phyloP scores from a whole-genome alignment of 92 coral and sea anemone genomes.

The Phenganax marumi region DNA sequence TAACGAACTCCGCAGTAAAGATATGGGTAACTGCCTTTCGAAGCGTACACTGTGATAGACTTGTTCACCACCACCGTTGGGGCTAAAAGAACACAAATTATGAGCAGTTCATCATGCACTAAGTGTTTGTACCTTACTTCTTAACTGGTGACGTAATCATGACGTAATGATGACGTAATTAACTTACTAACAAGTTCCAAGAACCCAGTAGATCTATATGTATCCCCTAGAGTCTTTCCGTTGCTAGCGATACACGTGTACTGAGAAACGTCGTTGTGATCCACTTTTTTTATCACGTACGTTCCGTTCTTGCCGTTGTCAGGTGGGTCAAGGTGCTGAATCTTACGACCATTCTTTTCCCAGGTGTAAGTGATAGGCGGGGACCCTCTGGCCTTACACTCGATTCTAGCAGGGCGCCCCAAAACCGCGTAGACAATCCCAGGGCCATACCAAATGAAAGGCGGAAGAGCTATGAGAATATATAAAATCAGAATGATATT shows the following conservation, averaged over 20 bases:
- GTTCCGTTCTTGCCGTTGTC: constrained; percentile 42
- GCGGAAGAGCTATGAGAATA: constrained; percentile 6
- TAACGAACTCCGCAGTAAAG: constrained; percentile 70
- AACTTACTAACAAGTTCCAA: constrained; percentile 41
- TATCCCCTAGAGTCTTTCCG: constrained; percentile 4
- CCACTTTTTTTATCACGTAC: constrained; percentile 6
- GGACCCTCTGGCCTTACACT: constrained; percentile 34
- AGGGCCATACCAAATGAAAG: constrained; percentile 26
- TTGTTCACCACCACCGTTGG: constrained; percentile 29
- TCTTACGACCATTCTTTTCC: constrained; percentile 28
- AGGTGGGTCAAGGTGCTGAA: not conserved
- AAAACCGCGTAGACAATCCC: constrained; percentile 29
- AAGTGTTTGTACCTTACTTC: not conserved
- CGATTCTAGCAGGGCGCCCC: constrained; percentile 2
- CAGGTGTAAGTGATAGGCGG: constrained; percentile 43
- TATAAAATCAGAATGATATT: no score
- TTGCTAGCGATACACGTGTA: constrained; percentile 37
- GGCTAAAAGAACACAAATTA: not conserved
- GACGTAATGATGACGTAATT: not conserved
- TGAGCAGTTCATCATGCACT: not conserved
- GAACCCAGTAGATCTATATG: constrained; percentile 12
- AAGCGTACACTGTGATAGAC: constrained; percentile 60
- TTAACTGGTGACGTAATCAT: not conserved
- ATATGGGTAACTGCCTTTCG: constrained; percentile 63
- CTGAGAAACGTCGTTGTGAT: constrained; percentile 24